Evolutionary conservation across 2,797 vertebrate species (phyloP), one percentile per base, ranked within the genome.

Genomic region (Enteromius unitaeniatus): DNA sequence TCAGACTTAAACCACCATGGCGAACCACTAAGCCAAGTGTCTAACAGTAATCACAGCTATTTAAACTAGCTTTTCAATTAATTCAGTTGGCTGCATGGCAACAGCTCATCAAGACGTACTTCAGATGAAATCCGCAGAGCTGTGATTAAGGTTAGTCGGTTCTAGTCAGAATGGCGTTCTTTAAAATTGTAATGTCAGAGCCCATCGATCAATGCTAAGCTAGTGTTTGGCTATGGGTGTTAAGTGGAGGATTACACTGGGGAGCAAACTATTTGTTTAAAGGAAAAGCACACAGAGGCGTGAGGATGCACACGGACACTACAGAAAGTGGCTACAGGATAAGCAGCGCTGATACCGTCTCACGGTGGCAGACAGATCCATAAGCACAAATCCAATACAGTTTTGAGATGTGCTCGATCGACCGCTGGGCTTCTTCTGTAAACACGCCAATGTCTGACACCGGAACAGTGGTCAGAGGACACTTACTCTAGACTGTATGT

Each of bases 161-260:
- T 65, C 15, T 31, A 45, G 70, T 74, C 40, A 53, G 62, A 28
- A 78, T 47, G 58, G 47, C 21, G 28, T 53, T 65, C n/a, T 69
- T 82, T 86, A 82, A 60, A 76, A 80, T 55, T 53, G 55, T 84
- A 84, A 79, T 86, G 81, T 65, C 68, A 6, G 68, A 83, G 65
- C 34, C 58, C 69, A 82, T 82, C 69, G 77, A 79, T 88, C 85
- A 78, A 19, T 84, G 69, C 47, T 79, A 84, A 84, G 37, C 62
- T 79, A 72, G 64, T 21, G 6, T 65, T 74, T 62, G 75, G 80
- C 55, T 70, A 42, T 53, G 83, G 49, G 60, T 67, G 78, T 79
- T 85, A 79, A 83, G 55, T 51, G 42, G 51, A 5, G 78, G 65
- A 81, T 83, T 83, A 83, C 13, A 72, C 60, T 58, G 53, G 9